Percentiles rank a stretch among this genome's conserved stretches.
Evolutionary conservation across 2,113 vertebrate species (phyloP).

Genomic region (Pedetes capensis): DNA sequence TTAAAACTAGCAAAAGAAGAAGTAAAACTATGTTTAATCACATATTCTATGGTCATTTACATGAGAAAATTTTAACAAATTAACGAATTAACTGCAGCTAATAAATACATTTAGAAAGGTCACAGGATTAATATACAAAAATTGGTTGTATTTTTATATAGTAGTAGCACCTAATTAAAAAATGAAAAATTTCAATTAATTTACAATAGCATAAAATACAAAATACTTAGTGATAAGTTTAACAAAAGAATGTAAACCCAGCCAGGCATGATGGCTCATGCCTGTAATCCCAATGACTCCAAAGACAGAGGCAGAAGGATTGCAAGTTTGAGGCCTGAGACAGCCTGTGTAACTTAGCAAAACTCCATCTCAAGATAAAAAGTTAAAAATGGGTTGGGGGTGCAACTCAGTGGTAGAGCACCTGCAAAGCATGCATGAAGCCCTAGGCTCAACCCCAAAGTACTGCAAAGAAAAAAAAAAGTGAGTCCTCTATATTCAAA

Average conservation of each 20-base stretch:
- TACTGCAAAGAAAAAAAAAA: too few species aligned
- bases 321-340: too few species aligned
- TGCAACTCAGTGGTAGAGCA: too few species aligned
- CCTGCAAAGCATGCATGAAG: too few species aligned
- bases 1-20: neutral
- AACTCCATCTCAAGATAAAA: too few species aligned
- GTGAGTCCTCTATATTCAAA: neutral
- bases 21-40: neutral
- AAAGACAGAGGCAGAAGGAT: too few species aligned
- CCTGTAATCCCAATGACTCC: too few species aligned
- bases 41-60: neutral
- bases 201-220: neutral
- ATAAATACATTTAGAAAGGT: neutral
- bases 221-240: conserved; percentile 1
- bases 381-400: too few species aligned
- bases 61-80: conserved; percentile 2
- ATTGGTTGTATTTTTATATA: neutral
- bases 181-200: neutral
- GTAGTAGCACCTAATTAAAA: neutral
- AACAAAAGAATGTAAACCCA: neutral
- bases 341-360: too few species aligned
- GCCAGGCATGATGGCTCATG: too few species aligned
- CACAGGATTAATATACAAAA: neutral
- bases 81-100: neutral
- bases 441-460: too few species aligned